Percentiles rank a stretch among this genome's conserved stretches.
Conservation (phyloP, 2,113 vertebrate genomes). For the Blennius ocellaris region DNA sequence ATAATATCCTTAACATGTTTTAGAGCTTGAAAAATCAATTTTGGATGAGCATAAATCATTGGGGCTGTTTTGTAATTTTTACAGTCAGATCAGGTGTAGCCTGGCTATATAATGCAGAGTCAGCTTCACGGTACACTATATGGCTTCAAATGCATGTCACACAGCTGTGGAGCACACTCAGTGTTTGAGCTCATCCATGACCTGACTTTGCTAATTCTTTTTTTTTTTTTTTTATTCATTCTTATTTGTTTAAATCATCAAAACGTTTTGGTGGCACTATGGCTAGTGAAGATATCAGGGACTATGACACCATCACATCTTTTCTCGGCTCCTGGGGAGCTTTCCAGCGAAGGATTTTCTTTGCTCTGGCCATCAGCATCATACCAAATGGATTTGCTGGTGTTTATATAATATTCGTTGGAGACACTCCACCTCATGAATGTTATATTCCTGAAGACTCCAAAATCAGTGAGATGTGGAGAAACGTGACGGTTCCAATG, state of each 20-base stretch:
- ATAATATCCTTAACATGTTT: too few species aligned
- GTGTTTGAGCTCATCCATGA: background rate
- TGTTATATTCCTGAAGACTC: conserved; percentile 68
- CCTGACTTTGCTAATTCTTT: background rate
- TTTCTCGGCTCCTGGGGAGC: conserved; percentile 84
- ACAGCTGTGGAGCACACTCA: background rate
- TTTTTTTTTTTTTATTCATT: background rate
- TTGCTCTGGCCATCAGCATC: conserved; percentile 69
- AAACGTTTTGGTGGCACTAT: background rate
- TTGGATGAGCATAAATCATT: too few species aligned
- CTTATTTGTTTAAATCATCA: background rate
- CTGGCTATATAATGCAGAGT: background rate
- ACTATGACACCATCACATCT: conserved; percentile 83
- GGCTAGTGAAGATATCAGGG: conserved; percentile 32
- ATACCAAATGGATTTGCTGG: conserved; percentile 74
- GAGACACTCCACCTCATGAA: conserved; percentile 67
- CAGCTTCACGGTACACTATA: background rate
- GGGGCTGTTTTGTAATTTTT: too few species aligned
- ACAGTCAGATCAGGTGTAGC: background rate
- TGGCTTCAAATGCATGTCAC: too few species aligned
- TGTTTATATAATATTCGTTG: conserved; percentile 76
- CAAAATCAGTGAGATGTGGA: conserved; percentile 70
- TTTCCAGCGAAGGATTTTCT: conserved; percentile 82
- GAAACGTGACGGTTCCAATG: conserved; percentile 63
- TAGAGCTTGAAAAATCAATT: too few species aligned